Conservation (phyloP, 30 jellyfish, hydroid and myxozoan species). For the Haliclystus octoradiatus region DNA sequence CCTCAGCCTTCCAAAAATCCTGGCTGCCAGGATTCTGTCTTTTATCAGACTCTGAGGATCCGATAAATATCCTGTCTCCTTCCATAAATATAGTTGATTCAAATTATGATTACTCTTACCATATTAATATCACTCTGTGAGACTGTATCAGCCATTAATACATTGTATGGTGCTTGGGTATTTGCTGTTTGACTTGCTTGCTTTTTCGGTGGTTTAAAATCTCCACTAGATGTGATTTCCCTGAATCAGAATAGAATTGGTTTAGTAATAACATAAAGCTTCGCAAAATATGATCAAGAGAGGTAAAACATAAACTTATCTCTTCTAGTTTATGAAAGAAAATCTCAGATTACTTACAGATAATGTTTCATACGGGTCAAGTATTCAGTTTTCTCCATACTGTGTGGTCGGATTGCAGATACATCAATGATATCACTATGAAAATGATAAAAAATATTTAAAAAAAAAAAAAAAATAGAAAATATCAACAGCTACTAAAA, state of each 20-base stretch:
- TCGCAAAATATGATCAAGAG: too few species aligned
- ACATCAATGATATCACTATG: constrained; percentile 83
- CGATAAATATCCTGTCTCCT: neutral
- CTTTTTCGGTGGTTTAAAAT: constrained; percentile 50
- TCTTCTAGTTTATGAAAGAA: too few species aligned
- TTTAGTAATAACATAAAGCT: neutral
- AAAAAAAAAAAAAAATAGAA: neutral
- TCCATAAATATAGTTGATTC: neutral
- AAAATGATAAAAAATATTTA: neutral
- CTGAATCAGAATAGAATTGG: neutral
- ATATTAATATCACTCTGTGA: constrained; percentile 52
- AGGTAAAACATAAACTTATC: too few species aligned
- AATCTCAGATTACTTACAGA: constrained; percentile 48
- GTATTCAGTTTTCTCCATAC: constrained; percentile 87
- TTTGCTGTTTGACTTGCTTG: constrained; percentile 20
- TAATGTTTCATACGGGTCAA: constrained; percentile 69
- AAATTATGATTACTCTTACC: constrained; percentile 25
- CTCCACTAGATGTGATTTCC: constrained; percentile 50
- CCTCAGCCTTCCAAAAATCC: too few species aligned
- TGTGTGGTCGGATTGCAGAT: constrained; percentile 93
- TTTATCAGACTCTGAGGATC: too few species aligned
- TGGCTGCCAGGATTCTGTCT: too few species aligned
- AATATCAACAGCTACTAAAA: too few species aligned
- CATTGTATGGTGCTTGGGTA: constrained; percentile 54
- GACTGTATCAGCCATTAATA: constrained; percentile 48